phyloP scores from a whole-genome alignment of 2,797 vertebrate species.

The Peromyscus melanophrys region DNA sequence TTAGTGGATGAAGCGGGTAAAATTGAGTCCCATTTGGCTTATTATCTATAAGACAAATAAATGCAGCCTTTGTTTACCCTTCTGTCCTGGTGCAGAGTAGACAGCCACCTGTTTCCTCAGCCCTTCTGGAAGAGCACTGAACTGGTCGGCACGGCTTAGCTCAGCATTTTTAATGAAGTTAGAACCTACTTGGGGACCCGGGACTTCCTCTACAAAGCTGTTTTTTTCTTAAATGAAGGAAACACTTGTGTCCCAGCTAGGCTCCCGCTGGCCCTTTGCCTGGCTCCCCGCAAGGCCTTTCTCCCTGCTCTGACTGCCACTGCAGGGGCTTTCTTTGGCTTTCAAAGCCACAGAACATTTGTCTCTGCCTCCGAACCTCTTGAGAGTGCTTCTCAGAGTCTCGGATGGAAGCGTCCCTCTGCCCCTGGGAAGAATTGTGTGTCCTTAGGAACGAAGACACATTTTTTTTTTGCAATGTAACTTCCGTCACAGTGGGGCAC shows the following conservation, averaged over 20 bases:
- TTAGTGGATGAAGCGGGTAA: not conserved
- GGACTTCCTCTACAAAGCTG: constrained; percentile 58
- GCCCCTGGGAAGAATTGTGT: not conserved
- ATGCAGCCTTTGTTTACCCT: not conserved
- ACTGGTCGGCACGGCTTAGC: not conserved
- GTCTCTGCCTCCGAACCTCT: not conserved
- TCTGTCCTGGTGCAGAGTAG: not conserved
- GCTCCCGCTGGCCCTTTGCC: constrained; percentile 15
- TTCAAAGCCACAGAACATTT: constrained; percentile 9
- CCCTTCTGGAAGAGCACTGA: not conserved
- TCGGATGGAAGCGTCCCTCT: not conserved
- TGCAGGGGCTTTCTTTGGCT: not conserved
- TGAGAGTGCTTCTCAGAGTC: constrained; percentile 29
- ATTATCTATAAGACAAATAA: not conserved
- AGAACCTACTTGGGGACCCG: constrained; percentile 10
- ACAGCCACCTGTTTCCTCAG: not conserved
- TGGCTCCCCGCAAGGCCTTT: not conserved
- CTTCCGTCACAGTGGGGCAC: constrained; percentile 65
- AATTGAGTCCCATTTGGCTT: not conserved
- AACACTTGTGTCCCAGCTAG: constrained; percentile 47
- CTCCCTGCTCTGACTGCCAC: not conserved
- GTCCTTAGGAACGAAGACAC: constrained; percentile 1
- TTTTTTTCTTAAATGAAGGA: constrained; percentile 39
- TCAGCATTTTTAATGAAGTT: constrained; percentile 52
- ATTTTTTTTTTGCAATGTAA: constrained; percentile 57